Evolutionary conservation across 1,140 invertebrate genomes (phyloP).

Genomic region (Apis laboriosa): DNA sequence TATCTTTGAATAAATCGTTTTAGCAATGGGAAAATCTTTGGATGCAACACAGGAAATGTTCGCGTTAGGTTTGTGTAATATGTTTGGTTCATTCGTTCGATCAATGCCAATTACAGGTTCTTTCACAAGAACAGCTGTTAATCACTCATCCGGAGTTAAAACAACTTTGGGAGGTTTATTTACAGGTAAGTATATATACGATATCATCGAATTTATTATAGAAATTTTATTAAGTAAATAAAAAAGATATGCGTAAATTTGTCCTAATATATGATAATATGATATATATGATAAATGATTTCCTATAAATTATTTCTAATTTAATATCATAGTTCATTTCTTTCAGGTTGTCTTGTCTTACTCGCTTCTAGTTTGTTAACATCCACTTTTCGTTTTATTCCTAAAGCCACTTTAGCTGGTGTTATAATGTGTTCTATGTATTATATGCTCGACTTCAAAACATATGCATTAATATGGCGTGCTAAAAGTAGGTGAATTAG

Average conservation of each 20-base stretch:
- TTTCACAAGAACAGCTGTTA: constrained; percentile 90
- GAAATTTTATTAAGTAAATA: too few relatives aligned
- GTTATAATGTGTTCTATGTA: constrained; percentile 89
- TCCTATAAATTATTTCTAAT: neutral
- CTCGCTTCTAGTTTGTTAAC: constrained; percentile 86
- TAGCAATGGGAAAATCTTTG: constrained; percentile 82
- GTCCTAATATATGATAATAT: neutral
- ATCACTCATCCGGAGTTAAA: constrained; percentile 87
- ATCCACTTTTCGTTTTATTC: constrained; percentile 87
- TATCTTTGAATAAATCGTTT: neutral
- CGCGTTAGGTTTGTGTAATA: constrained; percentile 87
- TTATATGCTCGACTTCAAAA: constrained; percentile 89
- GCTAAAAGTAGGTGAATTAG: constrained; percentile 86
- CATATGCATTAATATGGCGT: constrained; percentile 88
- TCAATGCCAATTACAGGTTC: constrained; percentile 91
- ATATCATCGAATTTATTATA: too few relatives aligned
- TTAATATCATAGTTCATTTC: neutral
- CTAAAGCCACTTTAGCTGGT: constrained; percentile 86
- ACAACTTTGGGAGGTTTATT: constrained; percentile 89
- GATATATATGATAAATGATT: neutral
- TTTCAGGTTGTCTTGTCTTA: constrained; percentile 85
- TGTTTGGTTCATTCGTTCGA: constrained; percentile 87
- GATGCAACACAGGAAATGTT: constrained; percentile 89
- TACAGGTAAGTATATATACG: constrained; percentile 80
- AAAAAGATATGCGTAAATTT: too few relatives aligned